Percentiles rank a stretch among this genome's conserved stretches.
Evolutionary conservation across 2,113 vertebrate species (phyloP).

Genomic region (Poeciliopsis prolifica): DNA sequence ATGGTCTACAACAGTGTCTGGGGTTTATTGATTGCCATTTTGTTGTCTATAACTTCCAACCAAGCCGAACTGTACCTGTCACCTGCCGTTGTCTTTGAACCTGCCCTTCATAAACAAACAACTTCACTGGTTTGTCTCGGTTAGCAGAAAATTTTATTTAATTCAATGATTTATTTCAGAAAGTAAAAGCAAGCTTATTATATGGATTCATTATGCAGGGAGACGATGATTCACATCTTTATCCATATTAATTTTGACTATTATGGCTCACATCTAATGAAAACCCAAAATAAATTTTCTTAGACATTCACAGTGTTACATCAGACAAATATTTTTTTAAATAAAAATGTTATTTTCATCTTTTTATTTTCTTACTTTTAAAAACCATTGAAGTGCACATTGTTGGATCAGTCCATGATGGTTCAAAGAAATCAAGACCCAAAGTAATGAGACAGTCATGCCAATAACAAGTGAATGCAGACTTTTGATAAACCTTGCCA

Average conservation of each 20-base stretch:
- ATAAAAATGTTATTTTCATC: too few species aligned
- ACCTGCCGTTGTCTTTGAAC: conserved; percentile 25
- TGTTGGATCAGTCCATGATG: background rate
- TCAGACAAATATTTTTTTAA: too few species aligned
- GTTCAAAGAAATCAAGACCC: background rate
- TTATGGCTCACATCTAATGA: too few species aligned
- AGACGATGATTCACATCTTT: too few species aligned
- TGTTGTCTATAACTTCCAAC: conserved; percentile 17
- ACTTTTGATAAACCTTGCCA: background rate
- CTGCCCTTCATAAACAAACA: conserved; percentile 22
- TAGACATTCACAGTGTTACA: too few species aligned
- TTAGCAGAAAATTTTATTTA: background rate
- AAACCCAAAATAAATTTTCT: too few species aligned
- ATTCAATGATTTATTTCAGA: too few species aligned
- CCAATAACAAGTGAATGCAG: background rate
- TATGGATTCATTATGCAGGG: too few species aligned
- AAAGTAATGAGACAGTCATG: background rate
- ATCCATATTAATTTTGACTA: too few species aligned
- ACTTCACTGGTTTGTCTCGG: background rate
- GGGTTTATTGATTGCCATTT: conserved; percentile 45
- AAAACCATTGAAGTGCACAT: background rate
- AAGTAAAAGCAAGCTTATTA: too few species aligned
- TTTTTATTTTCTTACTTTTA: too few species aligned
- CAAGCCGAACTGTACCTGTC: conserved; percentile 12
- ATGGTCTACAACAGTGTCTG: conserved; percentile 3